Conservation (phyloP, 2,888 invertebrate genomes). For the Drosophila prostipennis region DNA sequence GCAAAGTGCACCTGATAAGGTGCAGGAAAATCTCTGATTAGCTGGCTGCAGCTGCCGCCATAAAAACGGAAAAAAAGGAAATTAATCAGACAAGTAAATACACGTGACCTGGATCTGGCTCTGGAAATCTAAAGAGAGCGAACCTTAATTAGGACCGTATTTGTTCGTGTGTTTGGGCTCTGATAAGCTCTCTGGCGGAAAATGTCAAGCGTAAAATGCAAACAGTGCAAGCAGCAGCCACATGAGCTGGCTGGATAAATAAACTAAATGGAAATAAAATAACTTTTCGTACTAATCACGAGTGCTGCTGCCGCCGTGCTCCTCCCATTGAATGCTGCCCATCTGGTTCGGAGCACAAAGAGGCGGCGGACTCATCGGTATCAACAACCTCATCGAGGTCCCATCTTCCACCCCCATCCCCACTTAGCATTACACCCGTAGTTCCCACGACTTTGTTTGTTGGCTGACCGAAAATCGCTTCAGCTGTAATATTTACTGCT, state of each 20-base stretch:
- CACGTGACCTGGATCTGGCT: slow-evolving; percentile 70
- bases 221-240: slow-evolving; percentile 14
- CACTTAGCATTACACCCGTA: neutral
- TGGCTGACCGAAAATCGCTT: slow-evolving; percentile 39
- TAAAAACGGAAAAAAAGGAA: slow-evolving; percentile 7
- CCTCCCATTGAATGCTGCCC: slow-evolving; percentile 18
- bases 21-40: slow-evolving; percentile 29
- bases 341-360: slow-evolving; percentile 24
- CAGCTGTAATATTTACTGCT: slow-evolving; percentile 50
- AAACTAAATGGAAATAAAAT: slow-evolving; percentile 39
- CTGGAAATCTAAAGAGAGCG: slow-evolving; percentile 29
- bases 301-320: slow-evolving; percentile 15
- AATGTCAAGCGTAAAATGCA: slow-evolving; percentile 46
- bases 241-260: slow-evolving; percentile 37
- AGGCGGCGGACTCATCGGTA: slow-evolving; percentile 23
- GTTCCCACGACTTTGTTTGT: slow-evolving; percentile 13
- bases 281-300: slow-evolving; percentile 43
- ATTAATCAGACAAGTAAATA: slow-evolving; percentile 59
- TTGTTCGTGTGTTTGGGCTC: slow-evolving; percentile 35
- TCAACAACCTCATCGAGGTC: slow-evolving; percentile 45
- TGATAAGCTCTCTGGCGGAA: slow-evolving; percentile 55
- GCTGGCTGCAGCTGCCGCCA: slow-evolving; percentile 26
- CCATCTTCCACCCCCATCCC: slow-evolving; percentile 7
- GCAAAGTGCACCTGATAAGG: slow-evolving; percentile 38
- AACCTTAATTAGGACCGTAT: slow-evolving; percentile 48